These are phyloP conservation scores for Leguminivora glycinivorella DNA, from an alignment of 1,140 invertebrate species.

Conservation along the genomic window DNA sequence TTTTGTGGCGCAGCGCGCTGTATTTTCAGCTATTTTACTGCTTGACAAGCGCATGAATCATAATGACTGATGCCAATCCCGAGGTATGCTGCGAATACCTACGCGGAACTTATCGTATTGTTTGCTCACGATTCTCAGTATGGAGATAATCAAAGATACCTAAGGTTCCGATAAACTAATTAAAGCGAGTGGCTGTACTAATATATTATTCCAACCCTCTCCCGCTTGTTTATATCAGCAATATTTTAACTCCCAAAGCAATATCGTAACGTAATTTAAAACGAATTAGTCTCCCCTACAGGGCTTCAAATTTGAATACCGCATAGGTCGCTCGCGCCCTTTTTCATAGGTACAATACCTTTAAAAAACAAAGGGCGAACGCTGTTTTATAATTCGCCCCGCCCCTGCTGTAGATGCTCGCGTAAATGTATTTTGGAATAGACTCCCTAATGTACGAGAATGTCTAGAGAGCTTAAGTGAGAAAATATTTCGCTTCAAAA, in stretches of 20 bases:
- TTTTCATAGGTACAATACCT: slow-evolving; percentile 51
- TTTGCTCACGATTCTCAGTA: slow-evolving; percentile 22
- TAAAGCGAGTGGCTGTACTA: slow-evolving; percentile 48
- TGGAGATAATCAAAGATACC: slow-evolving; percentile 33
- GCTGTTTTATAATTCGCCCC: slow-evolving; percentile 68
- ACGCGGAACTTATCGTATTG: neutral
- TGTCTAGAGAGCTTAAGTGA: slow-evolving; percentile 47
- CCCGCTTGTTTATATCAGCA: slow-evolving; percentile 60
- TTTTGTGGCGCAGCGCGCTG: neutral
- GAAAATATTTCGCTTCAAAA: slow-evolving; percentile 43
- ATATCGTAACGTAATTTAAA: slow-evolving; percentile 78
- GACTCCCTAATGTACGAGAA: slow-evolving; percentile 60
- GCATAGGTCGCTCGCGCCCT: slow-evolving; percentile 60
- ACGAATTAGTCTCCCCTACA: slow-evolving; percentile 73
- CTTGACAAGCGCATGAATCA: slow-evolving; percentile 20
- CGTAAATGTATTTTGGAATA: slow-evolving; percentile 55
- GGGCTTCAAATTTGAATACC: slow-evolving; percentile 71
- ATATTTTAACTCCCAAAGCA: slow-evolving; percentile 71
- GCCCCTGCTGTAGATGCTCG: slow-evolving; percentile 38
- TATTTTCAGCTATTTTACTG: slow-evolving; percentile 27
- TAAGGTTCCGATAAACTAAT: slow-evolving; percentile 52
- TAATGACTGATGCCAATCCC: slow-evolving; percentile 11
- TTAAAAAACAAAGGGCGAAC: slow-evolving; percentile 70
- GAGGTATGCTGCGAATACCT: slow-evolving; percentile 18
- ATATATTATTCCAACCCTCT: slow-evolving; percentile 68